A percentile compares a stretch with the other conserved stretches of the same genome.
Conservation (phyloP, 2,888 invertebrate genomes). For the Sesamia inferens region DNA sequence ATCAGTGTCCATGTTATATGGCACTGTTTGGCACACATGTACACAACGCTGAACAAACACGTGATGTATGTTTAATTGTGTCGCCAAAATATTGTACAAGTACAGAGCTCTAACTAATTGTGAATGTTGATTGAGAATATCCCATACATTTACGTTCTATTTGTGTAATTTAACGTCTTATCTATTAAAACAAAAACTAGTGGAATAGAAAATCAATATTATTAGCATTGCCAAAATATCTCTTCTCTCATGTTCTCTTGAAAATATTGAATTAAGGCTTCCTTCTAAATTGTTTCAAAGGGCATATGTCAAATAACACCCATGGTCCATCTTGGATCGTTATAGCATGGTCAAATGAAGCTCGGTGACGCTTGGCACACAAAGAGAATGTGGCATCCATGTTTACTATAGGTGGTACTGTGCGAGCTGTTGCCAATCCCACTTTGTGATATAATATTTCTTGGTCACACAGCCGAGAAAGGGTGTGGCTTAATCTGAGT, state of each 20-base stretch:
- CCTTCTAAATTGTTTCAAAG: conserved; percentile 5
- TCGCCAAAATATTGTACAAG: conserved; percentile 52
- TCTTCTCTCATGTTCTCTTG: not conserved
- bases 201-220: not conserved
- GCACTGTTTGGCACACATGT: conserved; percentile 33
- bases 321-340: conserved; percentile 18
- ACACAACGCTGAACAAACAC: conserved; percentile 40
- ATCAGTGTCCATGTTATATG: conserved; percentile 50
- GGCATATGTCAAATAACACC: not conserved
- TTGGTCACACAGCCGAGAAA: not conserved
- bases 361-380: conserved; percentile 52
- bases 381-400: conserved; percentile 33
- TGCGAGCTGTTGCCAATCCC: conserved; percentile 38
- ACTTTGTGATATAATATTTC: conserved; percentile 6
- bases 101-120: conserved; percentile 4
- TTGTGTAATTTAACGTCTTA: not conserved
- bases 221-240: not conserved
- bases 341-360: conserved; percentile 11
- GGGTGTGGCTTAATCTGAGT: conserved; percentile 1
- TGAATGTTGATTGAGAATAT: conserved; percentile 22
- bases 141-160: not conserved
- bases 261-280: conserved; percentile 5
- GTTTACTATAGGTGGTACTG: conserved; percentile 9
- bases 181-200: not conserved
- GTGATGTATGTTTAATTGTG: conserved; percentile 46